Evolutionary conservation across 2,113 vertebrate species (phyloP).

Genomic region (Barbus barbus): DNA sequence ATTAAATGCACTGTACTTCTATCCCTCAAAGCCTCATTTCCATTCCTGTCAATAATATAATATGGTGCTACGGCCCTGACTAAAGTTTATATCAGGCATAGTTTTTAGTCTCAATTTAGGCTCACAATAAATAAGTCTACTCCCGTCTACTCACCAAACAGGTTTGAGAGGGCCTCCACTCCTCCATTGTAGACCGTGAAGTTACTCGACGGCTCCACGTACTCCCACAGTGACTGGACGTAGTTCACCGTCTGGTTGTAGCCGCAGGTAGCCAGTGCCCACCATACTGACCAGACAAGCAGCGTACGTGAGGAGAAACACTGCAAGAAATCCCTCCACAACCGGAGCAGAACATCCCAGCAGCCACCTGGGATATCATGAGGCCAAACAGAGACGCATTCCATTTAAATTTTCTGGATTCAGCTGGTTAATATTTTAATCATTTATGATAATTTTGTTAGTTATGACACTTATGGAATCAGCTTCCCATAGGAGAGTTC

Average conservation of each 20-base stretch:
- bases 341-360: conserved; percentile 65
- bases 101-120: no score
- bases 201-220: conserved; percentile 80
- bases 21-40: no score
- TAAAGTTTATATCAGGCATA: no score
- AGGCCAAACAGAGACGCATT: no score
- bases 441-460: no score
- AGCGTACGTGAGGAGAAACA: conserved; percentile 82
- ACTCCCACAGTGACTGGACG: conserved; percentile 87
- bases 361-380: conserved; percentile 40
- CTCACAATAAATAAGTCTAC: no score
- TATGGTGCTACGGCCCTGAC: no score
- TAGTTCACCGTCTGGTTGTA: conserved; percentile 89
- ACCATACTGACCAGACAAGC: conserved; percentile 91
- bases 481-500: no score
- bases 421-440: not conserved
- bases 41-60: no score
- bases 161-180: conserved; percentile 84
- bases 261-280: conserved; percentile 88
- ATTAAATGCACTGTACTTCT: no score
- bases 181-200: conserved; percentile 85
- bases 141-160: conserved; percentile 64
- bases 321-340: conserved; percentile 79
- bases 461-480: no score
- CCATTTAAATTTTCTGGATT: not conserved